A percentile compares a stretch with the other conserved stretches of the same genome.
These are phyloP conservation scores for Lepidurus apus DNA, from an alignment of 1,140 invertebrate genomes.

Conservation along the genomic window DNA sequence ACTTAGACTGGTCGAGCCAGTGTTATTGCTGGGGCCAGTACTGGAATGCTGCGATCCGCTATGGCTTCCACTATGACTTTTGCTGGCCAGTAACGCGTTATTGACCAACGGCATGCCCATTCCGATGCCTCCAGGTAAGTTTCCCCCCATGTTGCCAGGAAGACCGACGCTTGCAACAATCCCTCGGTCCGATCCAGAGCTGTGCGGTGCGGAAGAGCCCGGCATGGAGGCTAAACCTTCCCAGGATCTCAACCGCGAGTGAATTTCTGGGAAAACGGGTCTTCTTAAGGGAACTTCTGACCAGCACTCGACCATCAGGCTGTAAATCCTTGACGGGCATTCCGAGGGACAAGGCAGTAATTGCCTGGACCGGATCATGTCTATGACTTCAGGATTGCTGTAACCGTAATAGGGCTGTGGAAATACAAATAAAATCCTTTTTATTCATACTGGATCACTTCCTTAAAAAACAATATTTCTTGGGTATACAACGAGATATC, in stretches of 20 bases:
- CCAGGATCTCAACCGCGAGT: constrained; percentile 56
- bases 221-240: constrained; percentile 32
- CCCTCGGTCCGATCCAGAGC: constrained; percentile 3
- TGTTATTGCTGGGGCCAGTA: constrained; percentile 54
- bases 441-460: no score
- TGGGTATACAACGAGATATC: not conserved
- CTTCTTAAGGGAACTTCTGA: constrained; percentile 81
- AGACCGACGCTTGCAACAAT: not conserved
- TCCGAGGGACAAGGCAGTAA: constrained; percentile 86
- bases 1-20: constrained; percentile 48
- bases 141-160: not conserved
- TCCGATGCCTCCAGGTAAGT: not conserved
- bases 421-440: constrained; percentile 34
- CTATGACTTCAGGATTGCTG: constrained; percentile 94
- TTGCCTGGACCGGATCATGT: constrained; percentile 89
- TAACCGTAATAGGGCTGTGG: constrained; percentile 83
- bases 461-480: no score
- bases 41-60: constrained; percentile 48
- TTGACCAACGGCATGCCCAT: constrained; percentile 19
- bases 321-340: constrained; percentile 75
- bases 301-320: constrained; percentile 86
- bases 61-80: constrained; percentile 33
- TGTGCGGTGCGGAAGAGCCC: constrained; percentile 6
- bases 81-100: constrained; percentile 27
- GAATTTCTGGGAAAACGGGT: constrained; percentile 81